phyloP scores from a whole-genome alignment of 23 tunicate genomes.

The Ciona savignyi region DNA sequence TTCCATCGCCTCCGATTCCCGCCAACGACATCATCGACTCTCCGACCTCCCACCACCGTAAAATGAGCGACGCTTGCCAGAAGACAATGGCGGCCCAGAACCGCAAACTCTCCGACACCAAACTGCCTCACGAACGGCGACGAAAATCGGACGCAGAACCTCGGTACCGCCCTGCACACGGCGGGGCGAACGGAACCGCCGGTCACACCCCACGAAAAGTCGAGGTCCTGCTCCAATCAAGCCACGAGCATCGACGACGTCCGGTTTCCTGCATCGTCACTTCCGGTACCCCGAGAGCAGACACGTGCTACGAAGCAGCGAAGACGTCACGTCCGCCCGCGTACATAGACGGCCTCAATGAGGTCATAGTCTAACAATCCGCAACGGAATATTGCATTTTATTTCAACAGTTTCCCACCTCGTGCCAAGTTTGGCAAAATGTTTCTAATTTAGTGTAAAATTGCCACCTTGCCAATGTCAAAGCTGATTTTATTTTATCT shows the following conservation, averaged over 20 bases:
- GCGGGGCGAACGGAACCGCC: constrained; percentile 8
- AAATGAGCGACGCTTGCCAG: constrained; percentile 69
- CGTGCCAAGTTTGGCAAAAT: too few species aligned
- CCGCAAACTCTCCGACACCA: constrained; percentile 33
- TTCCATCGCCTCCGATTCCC: background rate
- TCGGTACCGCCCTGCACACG: background rate
- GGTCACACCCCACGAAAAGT: constrained; percentile 31
- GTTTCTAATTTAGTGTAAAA: too few species aligned
- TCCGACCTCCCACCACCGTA: constrained; percentile 10
- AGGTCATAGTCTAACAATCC: constrained; percentile 39
- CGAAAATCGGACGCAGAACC: background rate
- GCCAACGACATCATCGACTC: background rate
- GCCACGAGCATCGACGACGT: constrained; percentile 4
- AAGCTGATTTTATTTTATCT: too few species aligned
- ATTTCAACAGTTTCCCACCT: too few species aligned
- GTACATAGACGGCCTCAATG: constrained; percentile 22
- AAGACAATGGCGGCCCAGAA: constrained; percentile 51
- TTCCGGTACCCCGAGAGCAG: background rate
- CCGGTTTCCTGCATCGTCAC: constrained; percentile 25
- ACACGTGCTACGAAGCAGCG: constrained; percentile 3
- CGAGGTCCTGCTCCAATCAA: constrained; percentile 23
- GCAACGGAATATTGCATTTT: too few species aligned
- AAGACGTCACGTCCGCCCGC: constrained; percentile 11
- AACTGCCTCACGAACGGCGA: constrained; percentile 8
- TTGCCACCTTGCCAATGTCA: too few species aligned